Evolutionary conservation across 2,797 vertebrate species (phyloP), one percentile per base, ranked within the genome.

Genomic region (Enteromius viviparus): DNA sequence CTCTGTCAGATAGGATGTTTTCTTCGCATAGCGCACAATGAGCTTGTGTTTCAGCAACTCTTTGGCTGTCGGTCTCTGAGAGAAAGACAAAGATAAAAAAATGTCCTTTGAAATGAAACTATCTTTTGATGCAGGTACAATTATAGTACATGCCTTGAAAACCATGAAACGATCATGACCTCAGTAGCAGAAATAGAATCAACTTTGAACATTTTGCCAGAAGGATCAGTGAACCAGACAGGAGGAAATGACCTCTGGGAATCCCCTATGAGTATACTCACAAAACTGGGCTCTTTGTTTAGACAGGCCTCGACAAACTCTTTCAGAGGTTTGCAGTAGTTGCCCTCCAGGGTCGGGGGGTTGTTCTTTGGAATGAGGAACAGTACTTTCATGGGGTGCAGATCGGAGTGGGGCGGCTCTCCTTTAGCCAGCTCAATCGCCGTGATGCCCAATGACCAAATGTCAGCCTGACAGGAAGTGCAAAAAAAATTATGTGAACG

Each of bases 341-440:
- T 98, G 85, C 97, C 98, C 92, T 99, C 98, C 90, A 99, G 93
- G 0, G 97, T 98, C 14, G 97, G 98, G 10, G 98, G 97, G 93
- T 96, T 99, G 94, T 98, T 99, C 95, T 99, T 99, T 91, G 98
- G 98, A 92, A 99, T 99, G 88, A 99, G 96, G 92, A 99, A 99
- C 83, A 99, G 92, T 80, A 99, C 98, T 91, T 99, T 98, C 98
- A 99, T 99, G 78, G 98, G 98, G 87, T 99, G 98, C 10, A 99
- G 93, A 88, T 99, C 97, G 0, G 98, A 99, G 89, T 99, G 97
- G 1, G 98, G 98, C 0, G 98, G 98, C 84, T 99, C 97, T 37
- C 98, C 98, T 91, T 97, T 99, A 0, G 98, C 96, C 77, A 99
- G 94, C 88, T 99, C 98, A 68, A 99, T 99, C 2, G 97, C 97